Evolutionary conservation across 2,113 vertebrate species (phyloP).

Genomic region (Dendrocopos noguchii): DNA sequence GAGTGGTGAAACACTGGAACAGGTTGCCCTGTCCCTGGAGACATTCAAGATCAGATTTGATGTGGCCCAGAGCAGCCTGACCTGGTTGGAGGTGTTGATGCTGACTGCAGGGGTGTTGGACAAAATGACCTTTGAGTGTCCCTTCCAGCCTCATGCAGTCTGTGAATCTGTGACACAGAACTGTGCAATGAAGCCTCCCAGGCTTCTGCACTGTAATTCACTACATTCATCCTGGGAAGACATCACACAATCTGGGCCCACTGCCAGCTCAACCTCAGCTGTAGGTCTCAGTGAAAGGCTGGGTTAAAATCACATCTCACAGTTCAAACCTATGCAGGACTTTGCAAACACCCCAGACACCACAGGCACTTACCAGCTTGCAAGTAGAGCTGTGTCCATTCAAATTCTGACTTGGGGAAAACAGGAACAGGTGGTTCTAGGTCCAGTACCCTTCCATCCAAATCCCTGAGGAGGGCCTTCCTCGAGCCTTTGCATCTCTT

Average conservation of each 20-base stretch:
- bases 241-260: background rate
- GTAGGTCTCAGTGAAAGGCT: background rate
- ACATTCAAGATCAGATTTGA: too few relatives aligned
- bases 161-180: background rate
- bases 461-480: conserved; percentile 79
- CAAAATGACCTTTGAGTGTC: too few relatives aligned
- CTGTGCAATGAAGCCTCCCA: background rate
- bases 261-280: accelerated
- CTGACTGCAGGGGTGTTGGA: too few relatives aligned
- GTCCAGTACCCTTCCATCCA: conserved; percentile 72
- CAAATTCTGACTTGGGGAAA: conserved; percentile 70
- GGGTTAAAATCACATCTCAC: background rate
- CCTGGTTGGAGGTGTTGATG: too few relatives aligned
- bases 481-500: conserved; percentile 45
- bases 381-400: conserved; percentile 68
- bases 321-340: accelerated
- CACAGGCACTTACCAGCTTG: conserved; percentile 60
- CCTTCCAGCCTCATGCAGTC: too few relatives aligned
- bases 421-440: conserved; percentile 73
- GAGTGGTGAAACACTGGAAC: too few relatives aligned
- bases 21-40: too few relatives aligned
- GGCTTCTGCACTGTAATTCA: background rate
- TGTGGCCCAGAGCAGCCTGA: too few relatives aligned
- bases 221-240: background rate
- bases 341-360: background rate